A percentile compares a stretch with the other conserved stretches of the same genome.
Conservation (phyloP, 2,888 invertebrate species). For the Leucoma salicis region DNA sequence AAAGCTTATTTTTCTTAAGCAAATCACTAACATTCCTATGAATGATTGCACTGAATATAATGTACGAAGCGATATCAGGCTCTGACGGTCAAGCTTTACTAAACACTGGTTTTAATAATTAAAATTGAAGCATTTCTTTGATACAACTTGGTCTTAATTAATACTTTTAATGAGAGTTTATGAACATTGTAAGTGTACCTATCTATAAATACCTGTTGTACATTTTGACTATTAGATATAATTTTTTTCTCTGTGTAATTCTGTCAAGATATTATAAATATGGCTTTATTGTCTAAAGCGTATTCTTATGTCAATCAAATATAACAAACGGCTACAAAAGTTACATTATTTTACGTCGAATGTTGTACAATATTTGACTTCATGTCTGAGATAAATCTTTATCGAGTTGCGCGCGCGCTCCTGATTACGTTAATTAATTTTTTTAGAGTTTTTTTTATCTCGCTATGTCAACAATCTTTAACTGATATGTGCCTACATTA, state of each 20-base stretch:
- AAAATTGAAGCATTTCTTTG: conserved; percentile 39
- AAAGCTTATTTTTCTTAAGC: conserved; percentile 29
- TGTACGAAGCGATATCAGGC: conserved; percentile 28
- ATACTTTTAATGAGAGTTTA: neutral
- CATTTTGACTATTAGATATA: too few relatives aligned
- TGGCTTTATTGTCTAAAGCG: too few relatives aligned
- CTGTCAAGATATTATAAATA: too few relatives aligned
- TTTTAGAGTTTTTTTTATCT: conserved; percentile 24
- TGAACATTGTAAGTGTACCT: neutral
- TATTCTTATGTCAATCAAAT: too few relatives aligned
- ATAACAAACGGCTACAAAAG: too few relatives aligned
- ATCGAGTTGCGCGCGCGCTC: neutral
- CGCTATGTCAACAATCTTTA: conserved; percentile 13
- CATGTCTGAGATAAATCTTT: conserved; percentile 1
- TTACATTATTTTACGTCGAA: too few relatives aligned
- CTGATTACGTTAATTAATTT: conserved; percentile 17
- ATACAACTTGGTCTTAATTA: conserved; percentile 27
- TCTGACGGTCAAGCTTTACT: conserved; percentile 30
- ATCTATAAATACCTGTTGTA: neutral
- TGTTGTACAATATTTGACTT: too few relatives aligned
- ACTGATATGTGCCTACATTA: conserved; percentile 13
- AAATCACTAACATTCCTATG: conserved; percentile 22
- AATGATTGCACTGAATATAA: conserved; percentile 31
- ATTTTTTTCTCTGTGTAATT: too few relatives aligned
- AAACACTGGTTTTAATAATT: conserved; percentile 36